These are phyloP conservation scores for Epirrhoe tristata DNA, from an alignment of 2,888 invertebrate species.

Conservation along the genomic window DNA sequence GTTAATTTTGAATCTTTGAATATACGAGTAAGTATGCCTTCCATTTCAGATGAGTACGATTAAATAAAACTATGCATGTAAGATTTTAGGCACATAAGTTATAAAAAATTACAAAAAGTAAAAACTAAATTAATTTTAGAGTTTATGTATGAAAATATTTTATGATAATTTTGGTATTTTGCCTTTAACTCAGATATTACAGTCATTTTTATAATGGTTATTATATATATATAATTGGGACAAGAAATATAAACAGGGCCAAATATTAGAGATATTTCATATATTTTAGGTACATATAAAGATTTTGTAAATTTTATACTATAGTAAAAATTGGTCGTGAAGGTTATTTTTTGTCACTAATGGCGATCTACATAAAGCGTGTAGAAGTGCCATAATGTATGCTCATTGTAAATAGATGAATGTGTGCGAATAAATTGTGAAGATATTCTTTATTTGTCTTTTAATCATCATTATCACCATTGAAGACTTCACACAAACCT, in stretches of 20 bases:
- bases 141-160: too few species aligned
- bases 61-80: too few species aligned
- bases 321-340: neutral
- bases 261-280: neutral
- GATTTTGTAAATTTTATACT: constrained; percentile 1
- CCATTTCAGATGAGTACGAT: too few species aligned
- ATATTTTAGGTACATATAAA: neutral
- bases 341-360: constrained; percentile 45
- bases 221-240: neutral
- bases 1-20: too few species aligned
- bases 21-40: too few species aligned
- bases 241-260: neutral
- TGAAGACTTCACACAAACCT: neutral
- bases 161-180: too few species aligned
- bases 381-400: constrained; percentile 34
- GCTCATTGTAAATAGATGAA: constrained; percentile 39
- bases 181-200: neutral
- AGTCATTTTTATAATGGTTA: neutral
- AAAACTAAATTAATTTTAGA: too few species aligned
- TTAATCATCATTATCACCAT: too few species aligned
- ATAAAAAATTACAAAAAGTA: too few species aligned
- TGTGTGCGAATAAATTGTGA: constrained; percentile 33
- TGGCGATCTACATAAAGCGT: constrained; percentile 17
- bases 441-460: constrained; percentile 20
- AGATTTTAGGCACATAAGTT: too few species aligned